Evolutionary conservation across 2,888 invertebrate species (phyloP), one percentile per base, ranked within the genome.

Genomic region (Cheilosia urbana): DNA sequence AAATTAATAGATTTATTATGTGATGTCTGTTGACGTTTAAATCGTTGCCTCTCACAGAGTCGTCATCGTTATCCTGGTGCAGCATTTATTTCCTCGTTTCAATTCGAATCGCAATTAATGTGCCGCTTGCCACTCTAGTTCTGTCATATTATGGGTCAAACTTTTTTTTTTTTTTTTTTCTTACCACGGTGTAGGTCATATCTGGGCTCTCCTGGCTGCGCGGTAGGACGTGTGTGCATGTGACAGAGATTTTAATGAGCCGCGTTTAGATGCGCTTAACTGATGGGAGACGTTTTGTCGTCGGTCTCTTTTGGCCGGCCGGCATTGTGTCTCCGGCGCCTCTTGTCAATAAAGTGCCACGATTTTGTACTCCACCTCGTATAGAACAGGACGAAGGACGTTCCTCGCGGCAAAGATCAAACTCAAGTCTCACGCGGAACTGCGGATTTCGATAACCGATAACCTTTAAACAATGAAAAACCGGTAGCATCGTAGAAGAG

Each of bases 1-100:
- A 82, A 73, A 87, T 87, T 87, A 87, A 87, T 87, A 82, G 87
- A 87, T 87, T 87, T 87, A 87, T 87, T 82, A 82, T 82, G 87
- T 87, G 87, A 87, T 87, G 40, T 47, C 82, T 78, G 77, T 77
- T 73, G 87, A 87, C 87, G 85, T 85, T 81, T 81, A 85, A 81
- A 85, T 81, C 76, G 85, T 62, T 83, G 62, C 57, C 53, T 72
- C 57, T 34, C 40, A 27, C 51, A 51, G 24, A 51, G 42, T 73
- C 27, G 45, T 73, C 58, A 49, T 63, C 65, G 24, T 62, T 19
- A 42, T 60, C 72, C 47, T 60, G 47, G 7, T 42, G 62, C 45
- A 9, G 58, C 69, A 49, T 63, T 78, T 47, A 40, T 60, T 69
- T 79, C 65, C 58, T 71, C 30, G 42, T 72, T 63, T 53, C 69